Base-by-base conservation (phyloP, 2,113 vertebrate genomes). In the Notiomystis cincta region DNA sequence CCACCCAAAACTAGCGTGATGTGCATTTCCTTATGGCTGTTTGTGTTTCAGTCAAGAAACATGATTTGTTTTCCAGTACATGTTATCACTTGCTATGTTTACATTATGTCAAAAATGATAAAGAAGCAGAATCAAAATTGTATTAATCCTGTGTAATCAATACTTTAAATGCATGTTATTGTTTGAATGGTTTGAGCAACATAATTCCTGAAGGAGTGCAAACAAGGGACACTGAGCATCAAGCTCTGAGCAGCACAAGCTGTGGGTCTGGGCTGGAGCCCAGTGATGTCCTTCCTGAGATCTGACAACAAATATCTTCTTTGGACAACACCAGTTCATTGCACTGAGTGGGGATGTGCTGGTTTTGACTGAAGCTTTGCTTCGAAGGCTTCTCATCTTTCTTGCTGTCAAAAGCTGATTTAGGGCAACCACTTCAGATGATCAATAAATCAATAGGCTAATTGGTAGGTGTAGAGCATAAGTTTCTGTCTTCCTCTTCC, bases 21-120 rank as follows among this genome's bases (percentile, higher is more conserved):
- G 0, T n/a, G 17, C 31, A 88, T 93, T 96, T 96, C 92, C 79
- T 94, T 61, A 88, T 78, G 88, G 90, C 35, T 92, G 37, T 24
- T 83, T 56, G 18, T 33, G 71, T 82, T 95, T 77, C 70, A 92
- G 45, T 81, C 83, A 78, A 90, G 82, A 96, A 88, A 54, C 31
- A 23, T 38, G 4, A 69, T 90, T 80, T 94, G 60, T 88, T 92
- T 96, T 88, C 67, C 79, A 62, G 37, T 79, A 53, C 70, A 35
- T 67, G 92, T 88, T 85, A 88, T 88, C 79, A 73, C 79, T 90
- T 95, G 86, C 38, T 66, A 3, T 78, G 93, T 95, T 96, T 95
- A 78, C 85, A 37, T 86, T 75, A 58, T 83, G 75, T 90, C 47
- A 86, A 64, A 90, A 80, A 45, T 50, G 11, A 80, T 45, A 93